These are phyloP conservation scores for Nycticryphes semicollaris DNA, from an alignment of 2,113 vertebrate species.

Conservation along the genomic window DNA sequence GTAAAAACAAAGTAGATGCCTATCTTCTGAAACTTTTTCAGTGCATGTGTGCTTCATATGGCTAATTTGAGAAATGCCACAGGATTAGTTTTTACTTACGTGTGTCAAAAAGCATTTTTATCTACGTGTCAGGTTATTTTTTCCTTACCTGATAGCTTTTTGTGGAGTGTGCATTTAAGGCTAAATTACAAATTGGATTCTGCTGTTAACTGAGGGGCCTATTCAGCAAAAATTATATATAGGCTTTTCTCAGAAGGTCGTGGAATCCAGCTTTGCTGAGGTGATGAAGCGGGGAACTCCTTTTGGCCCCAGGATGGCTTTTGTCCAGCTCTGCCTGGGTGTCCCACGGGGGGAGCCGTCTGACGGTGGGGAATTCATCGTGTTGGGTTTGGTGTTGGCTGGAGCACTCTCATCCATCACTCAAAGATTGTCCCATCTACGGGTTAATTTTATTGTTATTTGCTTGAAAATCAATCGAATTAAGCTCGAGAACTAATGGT, in stretches of 20 bases:
- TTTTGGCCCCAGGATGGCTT: not conserved
- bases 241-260: slow-evolving; percentile 54
- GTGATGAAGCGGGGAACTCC: slow-evolving; percentile 32
- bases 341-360: not conserved
- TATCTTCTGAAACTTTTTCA: slow-evolving; percentile 43
- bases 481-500: slow-evolving; percentile 44
- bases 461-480: slow-evolving; percentile 49
- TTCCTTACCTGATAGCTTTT: slow-evolving; percentile 57
- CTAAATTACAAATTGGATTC: slow-evolving; percentile 77
- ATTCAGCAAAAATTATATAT: slow-evolving; percentile 69
- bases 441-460: slow-evolving; percentile 40
- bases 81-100: slow-evolving; percentile 72
- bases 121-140: slow-evolving; percentile 58
- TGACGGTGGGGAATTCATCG: not conserved
- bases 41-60: not conserved
- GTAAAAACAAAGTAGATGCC: slow-evolving; percentile 33
- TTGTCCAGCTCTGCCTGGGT: not conserved
- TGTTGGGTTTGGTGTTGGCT: not conserved
- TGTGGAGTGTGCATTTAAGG: slow-evolving; percentile 71
- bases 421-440: not conserved
- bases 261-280: slow-evolving; percentile 17
- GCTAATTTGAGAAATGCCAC: slow-evolving; percentile 70
- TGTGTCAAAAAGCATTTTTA: slow-evolving; percentile 75
- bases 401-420: slow-evolving; percentile 8
- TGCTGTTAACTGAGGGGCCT: slow-evolving; percentile 67